A percentile compares a stretch with the other conserved stretches of the same genome.
phyloP scores from a whole-genome alignment of 2,888 invertebrate genomes.

The Chloroclystis v-ata region DNA sequence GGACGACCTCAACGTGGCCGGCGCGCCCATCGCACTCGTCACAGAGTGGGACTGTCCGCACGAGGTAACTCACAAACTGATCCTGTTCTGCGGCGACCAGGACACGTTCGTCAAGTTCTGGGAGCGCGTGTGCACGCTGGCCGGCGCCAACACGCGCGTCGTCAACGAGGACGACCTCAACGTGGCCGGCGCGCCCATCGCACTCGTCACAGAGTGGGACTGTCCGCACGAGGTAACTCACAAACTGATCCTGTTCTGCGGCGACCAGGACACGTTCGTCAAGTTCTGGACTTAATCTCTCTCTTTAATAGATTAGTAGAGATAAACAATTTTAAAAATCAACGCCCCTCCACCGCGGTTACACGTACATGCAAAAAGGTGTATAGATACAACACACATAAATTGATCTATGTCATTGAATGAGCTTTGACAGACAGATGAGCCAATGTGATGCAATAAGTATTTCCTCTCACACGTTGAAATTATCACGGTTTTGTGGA shows the following conservation, averaged over 20 bases:
- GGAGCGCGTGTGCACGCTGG: slow-evolving; percentile 78
- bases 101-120: slow-evolving; percentile 79
- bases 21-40: slow-evolving; percentile 75
- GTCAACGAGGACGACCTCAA: slow-evolving; percentile 71
- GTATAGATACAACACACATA: no score
- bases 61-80: slow-evolving; percentile 33
- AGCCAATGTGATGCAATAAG: no score
- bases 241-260: slow-evolving; percentile 43
- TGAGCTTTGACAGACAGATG: no score
- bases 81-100: slow-evolving; percentile 68
- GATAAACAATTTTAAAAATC: no score
- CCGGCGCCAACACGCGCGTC: slow-evolving; percentile 71
- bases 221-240: slow-evolving; percentile 70
- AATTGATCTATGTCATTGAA: no score
- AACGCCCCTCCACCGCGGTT: no score
- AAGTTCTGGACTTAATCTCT: slow-evolving; percentile 70
- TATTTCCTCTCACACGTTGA: no score
- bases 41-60: slow-evolving; percentile 80
- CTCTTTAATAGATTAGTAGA: no score
- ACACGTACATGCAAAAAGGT: no score
- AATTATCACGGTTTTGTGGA: no score
- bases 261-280: slow-evolving; percentile 73
- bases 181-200: slow-evolving; percentile 63
- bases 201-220: slow-evolving; percentile 80
- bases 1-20: slow-evolving; percentile 65